Conservation (phyloP, 2,113 vertebrate species). For the Corvus moneduloides region DNA sequence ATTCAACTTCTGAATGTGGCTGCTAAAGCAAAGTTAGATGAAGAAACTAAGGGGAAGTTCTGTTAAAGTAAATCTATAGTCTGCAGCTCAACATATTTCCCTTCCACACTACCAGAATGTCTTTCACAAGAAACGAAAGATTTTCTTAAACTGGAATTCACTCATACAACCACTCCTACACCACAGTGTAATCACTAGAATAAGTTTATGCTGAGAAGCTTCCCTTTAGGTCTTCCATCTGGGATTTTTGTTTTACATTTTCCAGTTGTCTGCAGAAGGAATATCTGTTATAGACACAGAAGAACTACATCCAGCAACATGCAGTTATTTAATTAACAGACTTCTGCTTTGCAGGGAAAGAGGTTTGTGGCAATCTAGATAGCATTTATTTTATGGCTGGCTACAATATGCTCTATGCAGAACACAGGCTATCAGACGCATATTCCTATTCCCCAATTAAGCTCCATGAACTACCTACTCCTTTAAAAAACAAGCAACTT, state of each 20-base stretch:
- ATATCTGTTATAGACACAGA: slow-evolving; percentile 1
- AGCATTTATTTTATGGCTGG: not conserved
- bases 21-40: not conserved
- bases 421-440: not conserved
- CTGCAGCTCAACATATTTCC: not conserved
- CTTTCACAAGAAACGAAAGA: slow-evolving; percentile 17
- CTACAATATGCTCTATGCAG: not conserved
- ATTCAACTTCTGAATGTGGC: not conserved
- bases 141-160: slow-evolving; percentile 8
- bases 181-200: not conserved
- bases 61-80: not conserved
- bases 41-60: not conserved
- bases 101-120: not conserved
- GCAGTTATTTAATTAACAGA: not conserved
- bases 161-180: not conserved
- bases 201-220: not conserved
- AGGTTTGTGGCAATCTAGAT: not conserved
- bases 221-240: not conserved
- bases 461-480: not conserved
- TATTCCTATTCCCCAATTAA: not conserved
- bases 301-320: slow-evolving; percentile 1
- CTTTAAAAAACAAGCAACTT: not conserved
- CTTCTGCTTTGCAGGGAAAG: not conserved
- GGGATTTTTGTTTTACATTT: slow-evolving; percentile 22
- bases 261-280: slow-evolving; percentile 12